Evolutionary conservation across 2,797 vertebrate genomes (phyloP).

Genomic region (Sciurus vulgaris): DNA sequence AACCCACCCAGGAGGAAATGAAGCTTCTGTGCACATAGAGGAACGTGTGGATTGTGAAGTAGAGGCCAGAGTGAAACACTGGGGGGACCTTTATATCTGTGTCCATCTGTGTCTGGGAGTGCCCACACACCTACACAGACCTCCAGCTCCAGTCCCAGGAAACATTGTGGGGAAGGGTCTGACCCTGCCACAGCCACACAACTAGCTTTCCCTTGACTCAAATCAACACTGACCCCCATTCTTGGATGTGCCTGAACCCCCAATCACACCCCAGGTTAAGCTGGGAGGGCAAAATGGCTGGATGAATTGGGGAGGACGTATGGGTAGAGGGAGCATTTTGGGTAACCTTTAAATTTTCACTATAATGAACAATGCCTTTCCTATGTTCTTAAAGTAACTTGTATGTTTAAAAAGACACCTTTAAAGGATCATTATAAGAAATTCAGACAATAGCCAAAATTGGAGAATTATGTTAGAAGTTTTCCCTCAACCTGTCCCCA

Average conservation of each 20-base stretch:
- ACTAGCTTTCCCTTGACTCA: background rate
- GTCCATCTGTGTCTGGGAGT: fast-evolving
- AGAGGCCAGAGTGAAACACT: background rate
- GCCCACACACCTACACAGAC: too few species aligned
- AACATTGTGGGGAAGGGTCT: background rate
- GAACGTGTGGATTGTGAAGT: background rate
- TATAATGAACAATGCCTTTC: background rate
- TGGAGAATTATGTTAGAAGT: background rate
- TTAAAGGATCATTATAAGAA: background rate
- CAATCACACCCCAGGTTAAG: background rate
- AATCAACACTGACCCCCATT: background rate
- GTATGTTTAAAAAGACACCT: background rate
- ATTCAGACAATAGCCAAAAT: background rate
- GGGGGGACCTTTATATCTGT: fast-evolving
- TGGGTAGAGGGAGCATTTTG: background rate
- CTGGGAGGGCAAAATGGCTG: background rate
- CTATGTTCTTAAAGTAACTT: background rate
- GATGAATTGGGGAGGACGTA: background rate
- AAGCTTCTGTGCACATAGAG: background rate
- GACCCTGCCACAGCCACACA: background rate
- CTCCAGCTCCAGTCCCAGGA: too few species aligned
- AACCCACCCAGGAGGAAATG: background rate
- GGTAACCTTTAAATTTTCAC: background rate
- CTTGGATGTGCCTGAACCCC: background rate
- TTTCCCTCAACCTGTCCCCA: background rate